Evolutionary conservation across 2,797 vertebrate genomes (phyloP), one percentile per base, ranked within the genome.

Genomic region (Sebastes ruberrimus): DNA sequence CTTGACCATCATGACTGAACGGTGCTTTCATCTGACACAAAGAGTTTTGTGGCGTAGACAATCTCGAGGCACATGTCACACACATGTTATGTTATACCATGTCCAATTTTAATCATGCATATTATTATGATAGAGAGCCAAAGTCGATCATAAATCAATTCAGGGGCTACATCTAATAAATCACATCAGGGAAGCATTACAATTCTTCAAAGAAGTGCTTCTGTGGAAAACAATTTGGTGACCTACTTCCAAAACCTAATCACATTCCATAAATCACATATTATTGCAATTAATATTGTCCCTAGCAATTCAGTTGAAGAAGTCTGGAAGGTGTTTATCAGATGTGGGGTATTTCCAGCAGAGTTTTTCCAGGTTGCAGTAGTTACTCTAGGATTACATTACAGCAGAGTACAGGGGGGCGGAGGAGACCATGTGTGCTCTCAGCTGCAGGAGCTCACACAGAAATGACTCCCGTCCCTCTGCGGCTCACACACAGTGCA

Each of bases 401-500:
- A 18, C 83, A 78, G 81, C 79, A 80, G 82, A 86, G 78, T 87
- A 55, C 72, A 77, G 69, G 75, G 71, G 69, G 81, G 90, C 71
- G 89, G 87, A 79, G 84, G 84, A 89, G 83, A 71, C 80, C 62
- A 22, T 66, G 80, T 64, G 74, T 77, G 82, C 70, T 56, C 82
- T 86, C 78, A 20, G 30, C 68, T 82, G 61, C 71, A 81, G 82
- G 74, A 80, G 27, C 87, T 60, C 67, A 14, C 72, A 42, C 65
- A 89, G 76, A 79, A 55, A 83, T 81, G 77, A 78, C 77, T 86
- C 76, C 78, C 46, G 70, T 87, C 86, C 84, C 79, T 63, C 81
- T 88, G 87, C 32, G 53, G 65, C 79, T 86, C 86, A 83, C 35
- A 85, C 89, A 79, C 85, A 60, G 73, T 35, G 78, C 67, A 74